A percentile compares a stretch with the other conserved stretches of the same genome.
These are phyloP conservation scores for Alloscopus bannaensis DNA, from an alignment of 2,888 invertebrate genomes.

Conservation along the genomic window DNA sequence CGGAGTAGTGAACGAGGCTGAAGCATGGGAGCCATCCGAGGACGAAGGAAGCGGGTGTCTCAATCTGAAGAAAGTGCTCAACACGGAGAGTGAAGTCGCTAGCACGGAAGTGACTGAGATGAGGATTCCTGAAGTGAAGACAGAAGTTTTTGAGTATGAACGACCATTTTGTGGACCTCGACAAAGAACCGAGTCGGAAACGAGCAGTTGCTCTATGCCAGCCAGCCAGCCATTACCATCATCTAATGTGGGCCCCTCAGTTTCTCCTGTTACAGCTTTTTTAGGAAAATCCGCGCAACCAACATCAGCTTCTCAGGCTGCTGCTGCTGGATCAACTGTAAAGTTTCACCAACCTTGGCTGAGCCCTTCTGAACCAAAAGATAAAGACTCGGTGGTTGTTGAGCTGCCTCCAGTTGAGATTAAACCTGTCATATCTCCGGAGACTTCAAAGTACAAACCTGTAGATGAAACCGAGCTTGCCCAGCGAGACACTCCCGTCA, in stretches of 20 bases:
- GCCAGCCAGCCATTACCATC: no score
- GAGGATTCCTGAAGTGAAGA: slow-evolving; percentile 45
- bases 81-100: slow-evolving; percentile 23
- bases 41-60: slow-evolving; percentile 66
- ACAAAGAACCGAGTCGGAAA: slow-evolving; percentile 50
- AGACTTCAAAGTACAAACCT: slow-evolving; percentile 7
- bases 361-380: slow-evolving; percentile 65
- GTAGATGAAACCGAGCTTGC: neutral
- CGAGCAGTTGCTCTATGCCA: slow-evolving; percentile 48
- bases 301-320: neutral
- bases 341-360: slow-evolving; percentile 72
- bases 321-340: slow-evolving; percentile 11
- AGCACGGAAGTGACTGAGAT: slow-evolving; percentile 15
- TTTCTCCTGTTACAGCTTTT: no score
- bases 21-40: slow-evolving; percentile 70
- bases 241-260: no score
- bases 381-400: slow-evolving; percentile 6
- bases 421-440: slow-evolving; percentile 17
- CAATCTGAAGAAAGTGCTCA: slow-evolving; percentile 69
- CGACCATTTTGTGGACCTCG: slow-evolving; percentile 2
- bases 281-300: no score
- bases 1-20: slow-evolving; percentile 70
- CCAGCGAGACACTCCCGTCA: neutral
- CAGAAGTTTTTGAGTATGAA: slow-evolving; percentile 55
- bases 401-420: slow-evolving; percentile 30